Evolutionary conservation across 2,888 invertebrate species (phyloP), one percentile per base, ranked within the genome.

Genomic region (Drosophila paranaensis): DNA sequence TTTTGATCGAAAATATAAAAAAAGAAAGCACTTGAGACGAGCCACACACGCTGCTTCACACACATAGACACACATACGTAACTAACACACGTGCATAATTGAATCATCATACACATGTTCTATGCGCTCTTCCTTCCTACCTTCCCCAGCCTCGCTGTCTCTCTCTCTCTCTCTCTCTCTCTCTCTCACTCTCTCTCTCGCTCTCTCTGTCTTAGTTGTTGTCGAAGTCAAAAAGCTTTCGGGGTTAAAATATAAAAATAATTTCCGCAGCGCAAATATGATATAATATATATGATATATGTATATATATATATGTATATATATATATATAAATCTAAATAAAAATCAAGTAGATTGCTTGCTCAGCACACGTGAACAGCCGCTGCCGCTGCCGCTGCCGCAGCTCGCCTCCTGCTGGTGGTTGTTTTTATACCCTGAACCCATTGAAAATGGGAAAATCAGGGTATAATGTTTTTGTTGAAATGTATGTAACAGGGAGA

Each of bases 211-310:
- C 57, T 37, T 65, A 84, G 48, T 16, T 71, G 78, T 81, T 50
- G 13, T 73, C 82, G 64, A 85, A 88, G 72, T 73, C 68, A 80
- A 71, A 77, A 42, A 53, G 75, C 71, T 78, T 85, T 85, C 81
- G 85, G 85, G 89, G 89, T 86, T 87, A 86, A 79, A 88, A 79
- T 83, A 79, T 71, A 79, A 71, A 86, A 89, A 87, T 88, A 83
- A 86, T 87, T 77, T 89, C 79, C 88, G 79, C 63, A 53, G 60
- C 43, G 6, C 42, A 53, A 57, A 71, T 50, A 33, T 33, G 42
- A 51, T 42, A 42, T 35, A 55, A 45, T 25, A 65, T 53, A 33
- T 46, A 14, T 10, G 20, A 42, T 42, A 42, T 16, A 43, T 42
- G 9, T 42, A 14, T 33, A 48, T 27, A 27, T 27, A 27, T 27